Base-by-base conservation (phyloP, 2,797 vertebrate genomes). In the Mormyrops boulengeri region DNA sequence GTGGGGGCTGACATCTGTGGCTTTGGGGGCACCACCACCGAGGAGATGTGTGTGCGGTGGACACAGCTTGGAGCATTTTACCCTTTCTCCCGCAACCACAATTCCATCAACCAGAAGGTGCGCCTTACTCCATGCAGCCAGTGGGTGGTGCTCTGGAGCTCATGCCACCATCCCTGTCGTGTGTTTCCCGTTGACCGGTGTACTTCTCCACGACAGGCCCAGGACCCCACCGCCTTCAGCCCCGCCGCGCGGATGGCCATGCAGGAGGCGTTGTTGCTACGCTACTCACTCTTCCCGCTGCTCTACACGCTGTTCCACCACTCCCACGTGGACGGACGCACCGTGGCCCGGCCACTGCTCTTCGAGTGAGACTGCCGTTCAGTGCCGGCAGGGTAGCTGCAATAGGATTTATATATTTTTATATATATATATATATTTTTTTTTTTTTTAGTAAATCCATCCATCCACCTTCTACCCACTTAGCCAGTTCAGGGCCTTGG, bases 11-110 rank as follows among this genome's bases (percentile, higher is more conserved):
- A 98, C 91, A 95, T 97, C 92, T 98, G 97, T 0, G 97, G 97
- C 62, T 98, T 98, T 92, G 95, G 95, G 0, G 95, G 95, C 89
- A 94, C 96, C 91, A 92, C 97, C 0, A 93, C 96, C 0, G 98
- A 97, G 92, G 97, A 98, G 89, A 94, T 99, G 44, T 98, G 97
- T 89, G 91, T 96, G 53, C 96, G 97, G 87, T 98, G 97, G 97
- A 98, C 95, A 2, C 97, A 99, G 92, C 95, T 98, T 0, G 97
- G 97, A 0, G 97, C 96, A 4, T 98, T 98, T 93, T 98, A 98
- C 90, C 97, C 97, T 4, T 97, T 98, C 44, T 92, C 96, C 7
- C 96, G 97, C 89, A 99, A 98, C 94, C 97, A 98, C 95, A 98
- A 98, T 69, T 88, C 93, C 80, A 93, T 95, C 38, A 91, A 92